phyloP scores from a whole-genome alignment of 2,113 vertebrate species.

The Scomber scombrus region DNA sequence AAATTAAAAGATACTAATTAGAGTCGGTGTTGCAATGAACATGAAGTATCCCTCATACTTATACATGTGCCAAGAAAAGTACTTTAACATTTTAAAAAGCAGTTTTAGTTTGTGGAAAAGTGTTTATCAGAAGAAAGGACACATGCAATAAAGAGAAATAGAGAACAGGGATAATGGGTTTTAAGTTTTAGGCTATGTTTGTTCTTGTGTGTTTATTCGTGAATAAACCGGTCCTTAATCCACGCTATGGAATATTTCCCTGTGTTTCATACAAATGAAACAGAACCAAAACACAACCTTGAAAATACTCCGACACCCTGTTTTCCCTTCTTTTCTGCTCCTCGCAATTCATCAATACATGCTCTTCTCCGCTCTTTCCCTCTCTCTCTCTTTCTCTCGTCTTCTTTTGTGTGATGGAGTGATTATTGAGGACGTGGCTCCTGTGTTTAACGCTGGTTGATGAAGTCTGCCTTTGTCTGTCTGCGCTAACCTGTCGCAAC shows the following conservation, averaged over 20 bases:
- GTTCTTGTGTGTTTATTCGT: too few relatives aligned
- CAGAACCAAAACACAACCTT: conserved; percentile 57
- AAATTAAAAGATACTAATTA: conserved; percentile 36
- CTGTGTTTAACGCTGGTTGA: conserved; percentile 86
- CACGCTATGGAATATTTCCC: conserved; percentile 15
- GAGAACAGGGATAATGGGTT: too few relatives aligned
- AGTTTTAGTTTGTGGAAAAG: background rate
- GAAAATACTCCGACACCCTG: conserved; percentile 23
- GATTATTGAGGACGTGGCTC: conserved; percentile 85
- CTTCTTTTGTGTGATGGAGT: conserved; percentile 82
- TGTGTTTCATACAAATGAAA: background rate
- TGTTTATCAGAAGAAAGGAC: too few relatives aligned
- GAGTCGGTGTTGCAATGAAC: conserved; percentile 3
- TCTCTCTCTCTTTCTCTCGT: conserved; percentile 42
- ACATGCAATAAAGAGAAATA: too few relatives aligned
- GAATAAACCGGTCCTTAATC: background rate
- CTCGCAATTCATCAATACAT: conserved; percentile 53
- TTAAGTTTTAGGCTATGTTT: too few relatives aligned
- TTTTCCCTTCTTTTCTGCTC: conserved; percentile 7
- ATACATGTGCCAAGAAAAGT: background rate
- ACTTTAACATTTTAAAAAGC: background rate
- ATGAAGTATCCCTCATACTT: background rate
- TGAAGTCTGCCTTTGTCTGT: conserved; percentile 87
- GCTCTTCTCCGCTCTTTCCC: conserved; percentile 29
- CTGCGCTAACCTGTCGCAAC: conserved; percentile 86